These are phyloP conservation scores for Cyrtorhinus lividipennis DNA, from an alignment of 1,140 invertebrate genomes.

Conservation along the genomic window DNA sequence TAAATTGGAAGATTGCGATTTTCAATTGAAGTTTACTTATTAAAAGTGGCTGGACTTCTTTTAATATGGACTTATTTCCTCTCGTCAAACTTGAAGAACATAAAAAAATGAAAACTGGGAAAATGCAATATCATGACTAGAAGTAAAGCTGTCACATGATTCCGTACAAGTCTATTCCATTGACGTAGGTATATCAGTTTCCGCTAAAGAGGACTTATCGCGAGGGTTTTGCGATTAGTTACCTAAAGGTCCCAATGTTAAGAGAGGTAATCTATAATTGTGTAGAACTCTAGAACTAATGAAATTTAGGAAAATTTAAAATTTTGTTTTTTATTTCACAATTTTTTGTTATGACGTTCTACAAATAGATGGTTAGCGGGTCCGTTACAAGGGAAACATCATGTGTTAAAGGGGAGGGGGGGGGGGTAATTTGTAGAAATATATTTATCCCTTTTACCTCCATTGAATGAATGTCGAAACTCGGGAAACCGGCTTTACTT, in stretches of 20 bases:
- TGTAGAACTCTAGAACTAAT: not conserved
- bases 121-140: slow-evolving; percentile 6
- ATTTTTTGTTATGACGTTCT: not conserved
- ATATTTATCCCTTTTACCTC: too few species aligned
- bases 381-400: too few species aligned
- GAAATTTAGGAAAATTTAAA: not conserved
- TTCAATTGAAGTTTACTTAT: not conserved
- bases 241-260: not conserved
- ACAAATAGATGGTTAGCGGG: too few species aligned
- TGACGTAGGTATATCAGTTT: not conserved
- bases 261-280: not conserved
- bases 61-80: not conserved
- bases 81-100: not conserved
- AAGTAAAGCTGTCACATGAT: not conserved
- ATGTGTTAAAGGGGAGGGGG: too few species aligned
- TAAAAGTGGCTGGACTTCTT: not conserved
- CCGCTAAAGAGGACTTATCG: not conserved
- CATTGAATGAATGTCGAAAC: too few species aligned
- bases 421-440: too few species aligned
- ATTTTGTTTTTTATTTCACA: not conserved
- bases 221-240: not conserved
- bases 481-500: too few species aligned
- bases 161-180: not conserved
- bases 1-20: not conserved
- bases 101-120: not conserved